Evolutionary conservation across 2,888 invertebrate species (phyloP).

Genomic region (Marronus borbonicus): DNA sequence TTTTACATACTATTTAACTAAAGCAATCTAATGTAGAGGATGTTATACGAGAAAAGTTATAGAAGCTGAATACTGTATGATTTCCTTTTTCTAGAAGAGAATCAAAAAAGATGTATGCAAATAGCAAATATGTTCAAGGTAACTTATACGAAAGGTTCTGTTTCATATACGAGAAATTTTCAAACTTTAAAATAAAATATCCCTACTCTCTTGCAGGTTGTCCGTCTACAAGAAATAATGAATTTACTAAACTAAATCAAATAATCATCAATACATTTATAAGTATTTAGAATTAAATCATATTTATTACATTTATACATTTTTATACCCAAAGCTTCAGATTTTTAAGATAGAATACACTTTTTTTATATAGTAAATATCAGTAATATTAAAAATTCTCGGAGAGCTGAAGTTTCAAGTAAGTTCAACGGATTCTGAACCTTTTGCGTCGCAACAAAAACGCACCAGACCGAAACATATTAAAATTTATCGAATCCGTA

Average conservation of each 20-base stretch:
- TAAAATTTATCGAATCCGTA: neutral
- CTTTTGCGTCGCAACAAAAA: slow-evolving; percentile 5
- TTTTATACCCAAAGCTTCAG: neutral
- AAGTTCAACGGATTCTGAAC: neutral
- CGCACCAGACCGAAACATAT: neutral
- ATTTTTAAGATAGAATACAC: neutral
- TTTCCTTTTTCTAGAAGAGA: too few species aligned
- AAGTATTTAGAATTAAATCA: neutral
- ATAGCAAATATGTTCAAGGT: too few species aligned
- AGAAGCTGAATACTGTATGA: too few species aligned
- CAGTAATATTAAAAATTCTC: too few species aligned
- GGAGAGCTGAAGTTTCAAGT: too few species aligned
- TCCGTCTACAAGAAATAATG: slow-evolving; percentile 12
- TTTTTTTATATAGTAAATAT: too few species aligned
- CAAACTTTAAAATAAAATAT: neutral
- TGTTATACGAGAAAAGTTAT: too few species aligned
- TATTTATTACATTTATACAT: slow-evolving; percentile 8
- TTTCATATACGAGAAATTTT: neutral
- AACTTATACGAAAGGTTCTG: neutral
- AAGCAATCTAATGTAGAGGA: too few species aligned
- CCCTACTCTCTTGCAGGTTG: neutral
- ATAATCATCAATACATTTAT: neutral
- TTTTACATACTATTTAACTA: too few species aligned
- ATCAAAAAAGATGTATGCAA: too few species aligned
- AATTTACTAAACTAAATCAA: neutral